Evolutionary conservation across 1,140 invertebrate species (phyloP).

Genomic region (Achroia grisella): DNA sequence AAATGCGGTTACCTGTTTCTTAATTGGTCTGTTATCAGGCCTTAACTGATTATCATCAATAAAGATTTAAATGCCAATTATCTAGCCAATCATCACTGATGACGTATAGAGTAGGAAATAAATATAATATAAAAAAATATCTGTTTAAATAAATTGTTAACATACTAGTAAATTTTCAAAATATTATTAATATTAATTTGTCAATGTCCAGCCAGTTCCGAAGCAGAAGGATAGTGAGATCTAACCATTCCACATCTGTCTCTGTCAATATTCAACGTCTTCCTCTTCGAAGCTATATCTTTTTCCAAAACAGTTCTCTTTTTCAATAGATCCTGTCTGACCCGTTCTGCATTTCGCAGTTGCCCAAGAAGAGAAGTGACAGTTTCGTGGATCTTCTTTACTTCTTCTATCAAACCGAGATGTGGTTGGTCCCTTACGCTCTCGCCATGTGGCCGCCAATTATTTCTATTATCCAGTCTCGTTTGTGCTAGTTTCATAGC

Average conservation of each 20-base stretch:
- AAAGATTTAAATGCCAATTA: too few species aligned
- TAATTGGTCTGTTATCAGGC: too few species aligned
- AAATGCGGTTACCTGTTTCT: too few species aligned
- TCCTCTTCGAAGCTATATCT: constrained; percentile 82
- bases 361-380: constrained; percentile 74
- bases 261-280: constrained; percentile 81
- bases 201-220: constrained; percentile 76
- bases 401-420: constrained; percentile 82
- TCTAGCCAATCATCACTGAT: too few species aligned
- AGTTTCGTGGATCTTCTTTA: constrained; percentile 79
- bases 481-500: constrained; percentile 87
- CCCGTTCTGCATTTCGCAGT: constrained; percentile 73
- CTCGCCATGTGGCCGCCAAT: constrained; percentile 79
- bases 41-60: too few species aligned
- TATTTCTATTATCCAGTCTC: constrained; percentile 80
- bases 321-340: constrained; percentile 75
- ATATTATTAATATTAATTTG: too few species aligned
- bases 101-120: too few species aligned
- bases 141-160: too few species aligned
- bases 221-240: constrained; percentile 81
- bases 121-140: too few species aligned
- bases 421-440: constrained; percentile 82
- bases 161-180: too few species aligned
- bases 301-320: constrained; percentile 77
- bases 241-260: constrained; percentile 79